Evolutionary conservation across 2,797 vertebrate species (phyloP).

Genomic region (Urocyon cinereoargenteus): DNA sequence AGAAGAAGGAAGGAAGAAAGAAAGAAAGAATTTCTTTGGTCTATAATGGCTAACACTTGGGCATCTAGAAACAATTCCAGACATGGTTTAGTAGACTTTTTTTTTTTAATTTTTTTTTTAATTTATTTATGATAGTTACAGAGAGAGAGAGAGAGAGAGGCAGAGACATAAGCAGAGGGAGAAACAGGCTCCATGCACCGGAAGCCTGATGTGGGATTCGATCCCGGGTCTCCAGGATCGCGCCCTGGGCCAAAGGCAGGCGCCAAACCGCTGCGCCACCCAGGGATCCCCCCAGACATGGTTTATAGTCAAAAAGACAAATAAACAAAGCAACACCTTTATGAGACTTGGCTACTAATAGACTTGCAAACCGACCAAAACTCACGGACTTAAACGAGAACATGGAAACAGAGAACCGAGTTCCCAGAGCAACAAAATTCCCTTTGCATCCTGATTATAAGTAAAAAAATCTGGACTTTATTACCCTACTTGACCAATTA

Average conservation of each 20-base stretch:
- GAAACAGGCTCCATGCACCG: too few relatives aligned
- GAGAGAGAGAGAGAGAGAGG: too few relatives aligned
- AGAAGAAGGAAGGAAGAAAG: background rate
- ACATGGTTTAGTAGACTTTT: background rate
- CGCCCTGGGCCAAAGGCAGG: too few relatives aligned
- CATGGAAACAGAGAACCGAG: background rate
- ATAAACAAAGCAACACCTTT: conserved; percentile 1
- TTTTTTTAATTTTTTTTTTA: too few relatives aligned
- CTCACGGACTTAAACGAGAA: background rate
- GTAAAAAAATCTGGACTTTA: background rate
- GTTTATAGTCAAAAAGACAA: conserved; percentile 24
- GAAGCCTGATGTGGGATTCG: too few relatives aligned
- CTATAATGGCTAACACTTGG: background rate
- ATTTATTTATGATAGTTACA: too few relatives aligned
- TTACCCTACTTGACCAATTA: background rate
- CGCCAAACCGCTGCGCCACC: too few relatives aligned
- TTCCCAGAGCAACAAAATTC: background rate
- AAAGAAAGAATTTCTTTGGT: background rate
- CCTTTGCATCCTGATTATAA: background rate
- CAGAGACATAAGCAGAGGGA: too few relatives aligned
- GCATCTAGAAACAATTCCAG: conserved; percentile 63
- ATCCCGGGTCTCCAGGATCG: too few relatives aligned
- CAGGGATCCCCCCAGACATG: too few relatives aligned
- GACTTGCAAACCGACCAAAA: background rate
- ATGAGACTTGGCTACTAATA: background rate